Evolutionary conservation across 2,113 vertebrate species (phyloP).

Genomic region (Pongo abelii): DNA sequence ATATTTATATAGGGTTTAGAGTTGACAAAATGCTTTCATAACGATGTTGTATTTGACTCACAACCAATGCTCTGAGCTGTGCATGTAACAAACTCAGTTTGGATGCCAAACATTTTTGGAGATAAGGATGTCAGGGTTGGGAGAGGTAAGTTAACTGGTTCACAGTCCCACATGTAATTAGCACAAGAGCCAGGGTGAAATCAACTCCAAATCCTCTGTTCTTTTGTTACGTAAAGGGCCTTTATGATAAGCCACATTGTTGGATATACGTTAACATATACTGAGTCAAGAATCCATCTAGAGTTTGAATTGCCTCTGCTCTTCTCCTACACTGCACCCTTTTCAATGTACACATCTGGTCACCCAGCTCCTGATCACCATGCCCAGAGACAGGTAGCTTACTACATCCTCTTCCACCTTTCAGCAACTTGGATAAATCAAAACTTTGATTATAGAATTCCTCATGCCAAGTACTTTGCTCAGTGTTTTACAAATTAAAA

Average conservation of each 20-base stretch:
- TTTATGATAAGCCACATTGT: neutral
- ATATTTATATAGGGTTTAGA: neutral
- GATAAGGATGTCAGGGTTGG: neutral
- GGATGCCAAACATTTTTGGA: neutral
- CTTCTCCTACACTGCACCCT: too few species aligned
- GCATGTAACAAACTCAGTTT: neutral
- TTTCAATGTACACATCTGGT: rapidly evolving
- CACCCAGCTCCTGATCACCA: neutral
- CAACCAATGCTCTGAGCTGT: neutral
- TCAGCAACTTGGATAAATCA: neutral
- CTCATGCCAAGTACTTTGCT: neutral
- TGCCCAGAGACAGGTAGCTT: too few species aligned
- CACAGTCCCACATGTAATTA: neutral
- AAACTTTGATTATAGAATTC: neutral
- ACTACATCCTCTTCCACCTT: neutral
- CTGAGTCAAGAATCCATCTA: too few species aligned
- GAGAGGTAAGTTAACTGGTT: neutral
- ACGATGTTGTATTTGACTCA: neutral
- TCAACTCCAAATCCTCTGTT: neutral
- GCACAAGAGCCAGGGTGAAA: neutral
- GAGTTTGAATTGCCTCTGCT: neutral
- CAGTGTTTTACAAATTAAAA: neutral
- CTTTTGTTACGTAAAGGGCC: neutral
- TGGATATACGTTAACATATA: too few species aligned
- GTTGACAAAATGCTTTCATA: neutral